phyloP scores from a whole-genome alignment of 2,888 invertebrate species.

The Dioctria linearis region DNA sequence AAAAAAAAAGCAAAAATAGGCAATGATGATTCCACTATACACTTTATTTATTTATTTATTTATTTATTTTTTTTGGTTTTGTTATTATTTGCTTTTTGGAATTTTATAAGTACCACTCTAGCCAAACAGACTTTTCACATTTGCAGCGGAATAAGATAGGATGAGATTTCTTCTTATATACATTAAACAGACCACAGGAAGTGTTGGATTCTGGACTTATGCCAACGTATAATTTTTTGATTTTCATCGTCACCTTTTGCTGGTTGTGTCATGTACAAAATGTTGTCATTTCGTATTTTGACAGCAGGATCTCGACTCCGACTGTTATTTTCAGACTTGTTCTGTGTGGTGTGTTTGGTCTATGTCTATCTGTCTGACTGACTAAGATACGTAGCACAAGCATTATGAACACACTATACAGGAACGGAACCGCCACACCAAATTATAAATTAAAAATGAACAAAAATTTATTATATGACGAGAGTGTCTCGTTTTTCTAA shows the following conservation, averaged over 20 bases:
- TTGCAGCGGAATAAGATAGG: background rate
- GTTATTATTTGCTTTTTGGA: background rate
- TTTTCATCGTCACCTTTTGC: constrained; percentile 44
- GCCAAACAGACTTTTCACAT: constrained; percentile 35
- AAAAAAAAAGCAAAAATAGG: background rate
- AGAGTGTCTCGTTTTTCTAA: no score
- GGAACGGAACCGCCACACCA: background rate
- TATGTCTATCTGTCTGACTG: background rate
- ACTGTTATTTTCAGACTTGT: constrained; percentile 38
- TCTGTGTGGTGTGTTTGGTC: background rate
- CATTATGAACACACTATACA: no score
- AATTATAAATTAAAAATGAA: constrained; percentile 19
- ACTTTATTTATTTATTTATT: background rate
- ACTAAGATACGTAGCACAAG: background rate
- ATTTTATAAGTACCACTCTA: background rate
- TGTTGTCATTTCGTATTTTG: constrained; percentile 45
- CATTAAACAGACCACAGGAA: constrained; percentile 11
- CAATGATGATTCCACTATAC: background rate
- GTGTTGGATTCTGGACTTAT: constrained; percentile 14
- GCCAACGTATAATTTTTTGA: constrained; percentile 43
- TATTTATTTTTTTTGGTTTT: no score
- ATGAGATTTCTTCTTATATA: no score
- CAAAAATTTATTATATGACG: background rate
- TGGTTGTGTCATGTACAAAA: constrained; percentile 23
- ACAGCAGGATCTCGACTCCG: background rate